A percentile compares a stretch with the other conserved stretches of the same genome.
Evolutionary conservation across 2,113 vertebrate genomes (phyloP).

Genomic region (Tupaia chinensis): DNA sequence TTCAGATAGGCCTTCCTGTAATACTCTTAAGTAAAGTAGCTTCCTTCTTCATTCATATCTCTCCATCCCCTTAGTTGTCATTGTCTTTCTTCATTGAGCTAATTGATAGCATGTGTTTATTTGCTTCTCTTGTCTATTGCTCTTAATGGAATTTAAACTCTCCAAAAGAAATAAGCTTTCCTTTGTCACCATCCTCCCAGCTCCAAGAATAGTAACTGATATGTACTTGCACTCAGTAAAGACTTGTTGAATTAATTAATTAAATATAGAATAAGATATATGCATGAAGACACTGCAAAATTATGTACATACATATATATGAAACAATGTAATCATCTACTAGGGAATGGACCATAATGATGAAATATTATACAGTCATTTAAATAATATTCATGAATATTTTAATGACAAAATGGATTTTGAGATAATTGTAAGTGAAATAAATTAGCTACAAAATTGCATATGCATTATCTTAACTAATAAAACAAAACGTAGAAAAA

Average conservation of each 20-base stretch:
- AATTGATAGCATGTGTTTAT: neutral
- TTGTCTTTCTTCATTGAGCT: neutral
- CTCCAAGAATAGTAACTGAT: neutral
- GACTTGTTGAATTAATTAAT: neutral
- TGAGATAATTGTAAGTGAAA: conserved; percentile 44
- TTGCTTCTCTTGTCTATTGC: neutral
- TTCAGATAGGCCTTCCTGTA: neutral
- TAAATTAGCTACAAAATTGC: conserved; percentile 25
- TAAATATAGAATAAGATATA: neutral
- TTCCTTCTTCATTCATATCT: neutral
- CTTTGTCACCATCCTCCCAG: neutral
- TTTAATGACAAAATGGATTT: neutral
- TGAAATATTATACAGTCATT: neutral
- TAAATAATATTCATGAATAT: conserved; percentile 51
- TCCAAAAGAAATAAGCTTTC: neutral
- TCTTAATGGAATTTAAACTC: neutral
- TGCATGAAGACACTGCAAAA: neutral
- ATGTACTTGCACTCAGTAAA: neutral
- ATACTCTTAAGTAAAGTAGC: neutral
- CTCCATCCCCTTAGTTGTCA: neutral
- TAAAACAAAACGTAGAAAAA: conserved; percentile 7
- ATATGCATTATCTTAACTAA: conserved; percentile 33
- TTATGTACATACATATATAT: neutral
- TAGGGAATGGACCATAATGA: neutral
- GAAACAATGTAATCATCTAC: neutral